Evolutionary conservation across 2,797 vertebrate species (phyloP).

Genomic region (Hemibagrus guttatus): DNA sequence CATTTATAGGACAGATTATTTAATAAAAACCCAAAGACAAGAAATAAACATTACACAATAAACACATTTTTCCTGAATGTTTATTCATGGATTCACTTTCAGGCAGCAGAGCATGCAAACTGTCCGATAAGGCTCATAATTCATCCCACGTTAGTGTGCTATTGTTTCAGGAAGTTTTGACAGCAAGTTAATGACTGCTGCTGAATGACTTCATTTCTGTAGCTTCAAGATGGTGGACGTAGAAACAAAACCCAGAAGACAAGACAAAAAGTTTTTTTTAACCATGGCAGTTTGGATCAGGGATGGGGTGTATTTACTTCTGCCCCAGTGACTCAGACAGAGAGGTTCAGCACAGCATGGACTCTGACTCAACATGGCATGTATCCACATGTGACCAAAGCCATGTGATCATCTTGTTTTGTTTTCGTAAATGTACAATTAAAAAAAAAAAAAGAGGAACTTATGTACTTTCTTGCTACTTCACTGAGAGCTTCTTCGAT

Average conservation of each 20-base stretch:
- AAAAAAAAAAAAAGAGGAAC: background rate
- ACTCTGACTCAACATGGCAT: background rate
- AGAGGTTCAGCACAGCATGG: background rate
- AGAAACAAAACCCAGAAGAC: background rate
- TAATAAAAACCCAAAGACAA: background rate
- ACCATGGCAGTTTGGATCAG: background rate
- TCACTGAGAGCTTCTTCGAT: background rate
- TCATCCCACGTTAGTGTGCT: background rate
- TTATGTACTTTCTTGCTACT: background rate
- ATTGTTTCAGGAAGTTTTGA: constrained; percentile 13
- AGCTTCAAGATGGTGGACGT: background rate
- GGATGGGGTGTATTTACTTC: background rate
- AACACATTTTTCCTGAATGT: background rate
- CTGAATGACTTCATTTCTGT: background rate
- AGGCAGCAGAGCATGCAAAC: constrained; percentile 6
- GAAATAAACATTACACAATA: constrained; percentile 2
- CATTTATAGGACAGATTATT: background rate
- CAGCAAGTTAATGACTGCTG: background rate
- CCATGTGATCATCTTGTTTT: background rate
- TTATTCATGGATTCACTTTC: background rate
- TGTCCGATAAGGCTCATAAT: background rate
- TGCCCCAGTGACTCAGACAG: constrained; percentile 2
- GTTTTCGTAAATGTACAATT: background rate
- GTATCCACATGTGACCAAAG: background rate
- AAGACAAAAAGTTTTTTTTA: background rate